These are phyloP conservation scores for Numenius phaeopus DNA, from an alignment of 2,797 vertebrate genomes.

Conservation along the genomic window DNA sequence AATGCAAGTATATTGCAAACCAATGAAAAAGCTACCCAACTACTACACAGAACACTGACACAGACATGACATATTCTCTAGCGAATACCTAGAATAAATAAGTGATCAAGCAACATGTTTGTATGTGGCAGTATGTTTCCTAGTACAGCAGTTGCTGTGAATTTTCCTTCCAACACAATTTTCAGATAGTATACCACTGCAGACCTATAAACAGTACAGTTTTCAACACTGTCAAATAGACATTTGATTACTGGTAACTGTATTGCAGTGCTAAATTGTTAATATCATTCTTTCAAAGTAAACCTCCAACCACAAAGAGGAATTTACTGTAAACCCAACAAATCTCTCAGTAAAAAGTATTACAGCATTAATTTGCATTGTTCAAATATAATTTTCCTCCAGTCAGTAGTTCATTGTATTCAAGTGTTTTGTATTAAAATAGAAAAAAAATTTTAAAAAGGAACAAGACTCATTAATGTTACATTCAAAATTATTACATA, in stretches of 20 bases:
- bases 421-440: background rate
- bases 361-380: background rate
- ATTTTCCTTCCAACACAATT: background rate
- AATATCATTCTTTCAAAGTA: background rate
- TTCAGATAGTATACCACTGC: background rate
- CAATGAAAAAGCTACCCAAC: background rate
- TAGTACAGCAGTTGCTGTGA: background rate
- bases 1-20: conserved; percentile 49
- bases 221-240: background rate
- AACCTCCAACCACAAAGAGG: background rate
- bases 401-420: background rate
- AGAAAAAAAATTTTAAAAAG: background rate
- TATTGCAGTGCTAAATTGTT: background rate
- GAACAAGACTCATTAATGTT: background rate
- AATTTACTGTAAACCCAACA: background rate
- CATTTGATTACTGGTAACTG: background rate
- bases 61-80: background rate
- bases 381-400: background rate
- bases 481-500: background rate
- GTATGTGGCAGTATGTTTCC: background rate
- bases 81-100: background rate
- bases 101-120: background rate
- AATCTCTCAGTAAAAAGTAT: background rate
- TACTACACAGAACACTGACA: background rate
- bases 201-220: background rate